Evolutionary conservation across 2,797 vertebrate genomes (phyloP).

Genomic region (Coranthus polyacanthus): DNA sequence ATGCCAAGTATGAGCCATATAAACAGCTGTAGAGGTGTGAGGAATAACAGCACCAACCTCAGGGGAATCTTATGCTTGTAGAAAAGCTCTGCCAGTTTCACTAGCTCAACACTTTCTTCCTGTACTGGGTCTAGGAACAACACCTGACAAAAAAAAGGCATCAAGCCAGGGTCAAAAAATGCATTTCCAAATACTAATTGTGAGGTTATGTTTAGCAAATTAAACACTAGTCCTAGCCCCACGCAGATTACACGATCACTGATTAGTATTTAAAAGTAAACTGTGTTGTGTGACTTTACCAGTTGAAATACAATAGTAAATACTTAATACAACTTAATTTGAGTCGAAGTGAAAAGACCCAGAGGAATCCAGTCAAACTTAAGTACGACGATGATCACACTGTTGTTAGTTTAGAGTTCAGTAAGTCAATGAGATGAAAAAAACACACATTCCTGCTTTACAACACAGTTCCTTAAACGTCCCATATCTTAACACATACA

Average conservation of each 20-base stretch:
- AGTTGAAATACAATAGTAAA: background rate
- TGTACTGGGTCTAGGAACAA: constrained; percentile 90
- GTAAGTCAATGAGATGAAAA: no score
- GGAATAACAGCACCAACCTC: constrained; percentile 82
- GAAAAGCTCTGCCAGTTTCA: constrained; percentile 92
- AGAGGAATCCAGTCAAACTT: no score
- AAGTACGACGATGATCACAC: no score
- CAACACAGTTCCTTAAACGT: no score
- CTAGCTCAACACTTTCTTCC: constrained; percentile 88
- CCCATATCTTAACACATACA: no score
- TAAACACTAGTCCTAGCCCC: background rate
- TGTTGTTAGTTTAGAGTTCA: no score
- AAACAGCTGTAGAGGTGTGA: constrained; percentile 45
- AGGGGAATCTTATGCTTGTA: constrained; percentile 93
- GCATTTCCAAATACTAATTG: constrained; percentile 3
- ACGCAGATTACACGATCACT: constrained; percentile 8
- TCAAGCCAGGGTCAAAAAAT: constrained; percentile 4
- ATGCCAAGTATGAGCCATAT: constrained; percentile 44
- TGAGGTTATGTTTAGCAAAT: background rate
- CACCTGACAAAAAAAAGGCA: constrained; percentile 74
- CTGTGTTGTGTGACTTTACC: background rate
- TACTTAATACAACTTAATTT: no score
- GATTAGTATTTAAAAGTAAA: constrained; percentile 7
- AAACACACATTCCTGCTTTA: no score
- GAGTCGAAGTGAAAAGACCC: no score